Evolutionary conservation across 2,797 vertebrate species (phyloP), one percentile per base, ranked within the genome.

Genomic region (Scleropages formosus): DNA sequence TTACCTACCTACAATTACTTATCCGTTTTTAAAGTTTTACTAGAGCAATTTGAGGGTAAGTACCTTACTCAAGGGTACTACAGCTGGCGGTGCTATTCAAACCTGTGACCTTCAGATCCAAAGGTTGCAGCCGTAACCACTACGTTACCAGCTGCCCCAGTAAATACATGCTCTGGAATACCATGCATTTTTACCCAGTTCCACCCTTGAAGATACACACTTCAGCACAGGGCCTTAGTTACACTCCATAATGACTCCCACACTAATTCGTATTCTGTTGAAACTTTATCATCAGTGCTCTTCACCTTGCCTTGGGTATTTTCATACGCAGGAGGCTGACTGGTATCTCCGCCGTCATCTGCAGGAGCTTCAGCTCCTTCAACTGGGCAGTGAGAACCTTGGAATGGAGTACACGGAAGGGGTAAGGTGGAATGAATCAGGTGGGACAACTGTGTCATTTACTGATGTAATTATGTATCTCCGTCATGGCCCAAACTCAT

Each of bases 291-390:
- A n/a, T n/a, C n/a, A n/a, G n/a, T n/a, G n/a, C n/a, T n/a, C n/a
- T n/a, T n/a, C n/a, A n/a, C n/a, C n/a, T n/a, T n/a, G n/a, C n/a
- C n/a, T n/a, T 56, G 53, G 56, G 9, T 56, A 3, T 18, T 18
- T 56, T 11, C 12, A 53, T 18, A 53, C 62, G 4, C 85, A 99
- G 98, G 90, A 94, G 73, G 93, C 92, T 9, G 83, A 78, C 0
- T 44, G 62, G 47, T 95, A 97, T 84, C 80, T 98, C 78, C 89
- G 88, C 69, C 94, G 94, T 49, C 94, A 98, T 84, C 91, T 88
- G 82, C 89, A 94, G 80, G 98, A 99, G 81, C 87, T 93, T 20
- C 92, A 95, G 77, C 87, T 99, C n/a, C 82, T 99, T 70, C 87
- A 88, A 74, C 91, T 93, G 11, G 95, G 94, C 71, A 93, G 95